Evolutionary conservation across 1,140 invertebrate species (phyloP), one percentile per base, ranked within the genome.

Genomic region (Plectus sambesii): DNA sequence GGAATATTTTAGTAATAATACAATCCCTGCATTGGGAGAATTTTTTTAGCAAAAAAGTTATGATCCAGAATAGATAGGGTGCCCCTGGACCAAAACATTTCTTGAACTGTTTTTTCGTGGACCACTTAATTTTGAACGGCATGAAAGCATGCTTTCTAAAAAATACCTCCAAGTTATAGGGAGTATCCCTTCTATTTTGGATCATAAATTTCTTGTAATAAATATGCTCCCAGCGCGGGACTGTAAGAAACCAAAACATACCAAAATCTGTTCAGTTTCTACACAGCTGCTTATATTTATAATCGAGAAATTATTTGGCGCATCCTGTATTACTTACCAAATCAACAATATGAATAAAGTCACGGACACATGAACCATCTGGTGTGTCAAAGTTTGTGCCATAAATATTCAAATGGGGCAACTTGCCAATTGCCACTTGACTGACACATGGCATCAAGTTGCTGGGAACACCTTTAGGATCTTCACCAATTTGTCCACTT

Each of bases 291-390:
- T 73, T 0, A 88, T n/a, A n/a, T n/a, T n/a, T n/a, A n/a, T n/a
- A n/a, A n/a, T n/a, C n/a, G n/a, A n/a, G n/a, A n/a, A n/a, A n/a
- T n/a, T n/a, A n/a, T n/a, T n/a, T n/a, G n/a, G n/a, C n/a, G n/a
- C n/a, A n/a, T n/a, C n/a, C n/a, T n/a, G n/a, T n/a, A n/a, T n/a
- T n/a, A n/a, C n/a, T n/a, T n/a, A n/a, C 88, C 48, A 97, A 73
- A 72, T 98, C 92, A 61, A 82, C 79, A 23, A 98, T 87, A 69
- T 97, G 92, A 58, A 98, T 89, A 63, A 96, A 98, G 72, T 98
- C 92, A 36, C 92, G 75, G 0, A 96, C 84, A 36, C 89, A 88
- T 48, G 92, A 96, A 30, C 92, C 92, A 77, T 97, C 92, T 30
- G 73, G 73, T 1, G 92, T 98, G 49, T 82, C 76, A 69, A 93